Evolutionary conservation across 2,797 vertebrate species (phyloP).

Genomic region (Pipistrellus pygmaeus): DNA sequence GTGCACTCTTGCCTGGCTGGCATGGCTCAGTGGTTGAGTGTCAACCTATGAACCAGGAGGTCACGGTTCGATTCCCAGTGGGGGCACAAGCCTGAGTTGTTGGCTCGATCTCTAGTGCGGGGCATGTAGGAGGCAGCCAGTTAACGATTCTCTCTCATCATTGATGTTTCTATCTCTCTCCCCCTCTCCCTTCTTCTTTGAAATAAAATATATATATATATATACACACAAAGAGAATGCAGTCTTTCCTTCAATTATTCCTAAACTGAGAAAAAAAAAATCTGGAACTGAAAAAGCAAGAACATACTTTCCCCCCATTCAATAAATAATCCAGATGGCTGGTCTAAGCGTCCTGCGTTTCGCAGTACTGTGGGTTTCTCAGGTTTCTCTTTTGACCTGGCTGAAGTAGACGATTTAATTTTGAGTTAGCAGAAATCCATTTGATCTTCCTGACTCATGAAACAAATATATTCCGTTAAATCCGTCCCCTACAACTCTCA

Average conservation of each 20-base stretch:
- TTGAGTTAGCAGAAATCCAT: constrained; percentile 2
- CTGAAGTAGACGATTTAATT: background rate
- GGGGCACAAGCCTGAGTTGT: too few species aligned
- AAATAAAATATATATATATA: too few species aligned
- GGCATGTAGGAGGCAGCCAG: too few species aligned
- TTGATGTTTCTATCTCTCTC: too few species aligned
- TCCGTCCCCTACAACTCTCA: background rate
- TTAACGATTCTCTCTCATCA: too few species aligned
- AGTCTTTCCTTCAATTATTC: background rate
- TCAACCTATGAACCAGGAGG: too few species aligned
- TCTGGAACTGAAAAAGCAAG: background rate
- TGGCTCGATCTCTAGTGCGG: too few species aligned
- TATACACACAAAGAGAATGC: background rate
- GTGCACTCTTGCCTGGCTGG: background rate
- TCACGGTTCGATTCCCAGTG: too few species aligned
- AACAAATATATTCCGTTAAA: background rate
- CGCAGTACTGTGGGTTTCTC: background rate
- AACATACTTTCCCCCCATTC: background rate
- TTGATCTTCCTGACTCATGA: background rate
- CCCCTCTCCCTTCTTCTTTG: too few species aligned
- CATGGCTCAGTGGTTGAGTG: too few species aligned
- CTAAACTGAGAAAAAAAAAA: background rate
- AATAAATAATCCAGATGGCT: background rate
- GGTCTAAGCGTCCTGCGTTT: background rate
- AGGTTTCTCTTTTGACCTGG: background rate